Conservation (phyloP, 1,140 invertebrate species). For the Trachelipus rathkii region DNA sequence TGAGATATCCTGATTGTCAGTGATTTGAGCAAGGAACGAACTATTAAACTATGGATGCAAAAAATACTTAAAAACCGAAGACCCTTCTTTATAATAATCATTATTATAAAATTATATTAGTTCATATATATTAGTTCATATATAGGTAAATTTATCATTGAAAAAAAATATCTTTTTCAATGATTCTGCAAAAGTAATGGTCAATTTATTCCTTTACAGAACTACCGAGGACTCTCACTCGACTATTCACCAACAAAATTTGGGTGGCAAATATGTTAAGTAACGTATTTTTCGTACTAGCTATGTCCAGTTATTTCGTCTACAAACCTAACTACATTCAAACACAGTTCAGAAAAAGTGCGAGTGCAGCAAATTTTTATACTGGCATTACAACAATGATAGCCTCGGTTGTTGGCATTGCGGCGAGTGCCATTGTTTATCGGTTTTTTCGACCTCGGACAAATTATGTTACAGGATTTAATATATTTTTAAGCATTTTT, state of each 20-base stretch:
- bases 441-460: slow-evolving; percentile 29
- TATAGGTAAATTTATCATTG: not conserved
- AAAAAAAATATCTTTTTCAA: not conserved
- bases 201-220: not conserved
- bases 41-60: too few relatives aligned
- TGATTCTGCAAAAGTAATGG: too few relatives aligned
- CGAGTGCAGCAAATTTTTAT: not conserved
- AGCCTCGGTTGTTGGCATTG: slow-evolving; percentile 33
- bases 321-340: not conserved
- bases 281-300: not conserved
- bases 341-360: not conserved
- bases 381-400: slow-evolving; percentile 33
- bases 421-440: slow-evolving; percentile 23
- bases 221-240: not conserved
- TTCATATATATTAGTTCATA: not conserved
- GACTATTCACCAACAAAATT: slow-evolving; percentile 7
- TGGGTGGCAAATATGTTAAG: not conserved
- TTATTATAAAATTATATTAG: not conserved
- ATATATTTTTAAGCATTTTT: slow-evolving; percentile 34
- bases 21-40: too few relatives aligned
- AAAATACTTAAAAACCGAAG: too few relatives aligned
- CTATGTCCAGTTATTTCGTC: not conserved
- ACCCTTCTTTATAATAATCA: not conserved
- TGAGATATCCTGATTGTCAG: too few relatives aligned
- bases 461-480: slow-evolving; percentile 30